Evolutionary conservation across 1,140 invertebrate species (phyloP).

Genomic region (Pissodes strobi): DNA sequence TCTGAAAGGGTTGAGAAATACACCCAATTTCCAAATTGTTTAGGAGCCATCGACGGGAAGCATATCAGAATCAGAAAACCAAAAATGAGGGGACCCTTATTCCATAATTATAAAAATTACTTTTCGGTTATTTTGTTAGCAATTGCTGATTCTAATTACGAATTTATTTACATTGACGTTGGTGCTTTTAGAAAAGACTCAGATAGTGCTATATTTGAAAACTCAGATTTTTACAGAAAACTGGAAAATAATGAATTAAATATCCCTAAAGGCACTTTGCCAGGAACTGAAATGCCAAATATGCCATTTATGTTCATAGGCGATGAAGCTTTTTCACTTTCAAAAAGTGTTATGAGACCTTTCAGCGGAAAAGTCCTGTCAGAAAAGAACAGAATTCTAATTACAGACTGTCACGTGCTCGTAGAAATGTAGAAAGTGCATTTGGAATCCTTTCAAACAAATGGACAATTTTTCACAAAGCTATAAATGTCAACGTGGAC

Average conservation of each 20-base stretch:
- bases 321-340: constrained; percentile 54
- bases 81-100: constrained; percentile 46
- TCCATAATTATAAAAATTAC: constrained; percentile 49
- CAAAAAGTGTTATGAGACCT: constrained; percentile 49
- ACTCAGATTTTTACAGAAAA: constrained; percentile 41
- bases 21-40: constrained; percentile 53
- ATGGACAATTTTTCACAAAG: constrained; percentile 53
- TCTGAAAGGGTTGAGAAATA: constrained; percentile 34
- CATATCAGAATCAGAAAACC: constrained; percentile 53
- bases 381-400: constrained; percentile 56
- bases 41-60: constrained; percentile 55
- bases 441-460: constrained; percentile 51
- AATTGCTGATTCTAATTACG: constrained; percentile 2
- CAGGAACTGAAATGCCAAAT: too few relatives aligned
- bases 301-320: constrained; percentile 45
- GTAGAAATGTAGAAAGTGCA: too few relatives aligned
- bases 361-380: constrained; percentile 51
- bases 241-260: constrained; percentile 38
- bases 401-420: constrained; percentile 54
- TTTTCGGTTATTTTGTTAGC: constrained; percentile 46
- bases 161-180: constrained; percentile 43
- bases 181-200: constrained; percentile 54
- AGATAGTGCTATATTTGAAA: constrained; percentile 54
- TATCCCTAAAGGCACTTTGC: too few relatives aligned
- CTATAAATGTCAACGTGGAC: constrained; percentile 47